These are phyloP conservation scores for Drosophila grimshawi DNA, from an alignment of 1,140 invertebrate species.

Conservation along the genomic window DNA sequence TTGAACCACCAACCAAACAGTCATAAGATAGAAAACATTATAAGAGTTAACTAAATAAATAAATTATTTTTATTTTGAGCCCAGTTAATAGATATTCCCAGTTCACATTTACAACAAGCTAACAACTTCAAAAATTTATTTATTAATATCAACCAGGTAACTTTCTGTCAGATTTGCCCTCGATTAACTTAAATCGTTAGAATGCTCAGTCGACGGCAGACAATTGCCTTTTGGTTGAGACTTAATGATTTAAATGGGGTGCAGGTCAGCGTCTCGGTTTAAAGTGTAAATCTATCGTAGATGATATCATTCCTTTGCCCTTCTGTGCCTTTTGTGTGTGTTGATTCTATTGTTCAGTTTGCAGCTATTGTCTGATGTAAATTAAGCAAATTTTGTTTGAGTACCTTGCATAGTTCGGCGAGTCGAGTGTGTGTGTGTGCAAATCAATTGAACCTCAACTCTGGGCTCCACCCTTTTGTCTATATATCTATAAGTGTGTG, in stretches of 20 bases:
- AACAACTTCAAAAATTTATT: no score
- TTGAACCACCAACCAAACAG: no score
- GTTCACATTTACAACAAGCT: no score
- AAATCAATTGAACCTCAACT: slow-evolving; percentile 68
- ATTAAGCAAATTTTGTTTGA: slow-evolving; percentile 74
- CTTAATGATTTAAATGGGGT: slow-evolving; percentile 27
- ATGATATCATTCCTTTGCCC: slow-evolving; percentile 20
- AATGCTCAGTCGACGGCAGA: not conserved
- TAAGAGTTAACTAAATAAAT: no score
- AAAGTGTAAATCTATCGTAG: slow-evolving; percentile 26
- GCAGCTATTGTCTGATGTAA: slow-evolving; percentile 69
- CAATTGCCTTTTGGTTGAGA: slow-evolving; percentile 8
- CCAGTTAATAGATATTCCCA: no score
- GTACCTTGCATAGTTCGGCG: slow-evolving; percentile 67
- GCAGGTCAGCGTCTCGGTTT: slow-evolving; percentile 31
- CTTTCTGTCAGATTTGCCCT: not conserved
- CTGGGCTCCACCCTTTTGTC: slow-evolving; percentile 35
- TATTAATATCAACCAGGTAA: not conserved
- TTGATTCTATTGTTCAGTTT: slow-evolving; percentile 55
- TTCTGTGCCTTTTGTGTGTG: slow-evolving; percentile 21
- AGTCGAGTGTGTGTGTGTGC: slow-evolving; percentile 19
- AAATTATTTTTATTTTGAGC: no score
- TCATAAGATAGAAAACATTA: no score
- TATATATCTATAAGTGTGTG: not conserved
- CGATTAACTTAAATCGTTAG: slow-evolving; percentile 9